Evolutionary conservation across 2,888 invertebrate genomes (phyloP).

Genomic region (Rhagonycha lutea): DNA sequence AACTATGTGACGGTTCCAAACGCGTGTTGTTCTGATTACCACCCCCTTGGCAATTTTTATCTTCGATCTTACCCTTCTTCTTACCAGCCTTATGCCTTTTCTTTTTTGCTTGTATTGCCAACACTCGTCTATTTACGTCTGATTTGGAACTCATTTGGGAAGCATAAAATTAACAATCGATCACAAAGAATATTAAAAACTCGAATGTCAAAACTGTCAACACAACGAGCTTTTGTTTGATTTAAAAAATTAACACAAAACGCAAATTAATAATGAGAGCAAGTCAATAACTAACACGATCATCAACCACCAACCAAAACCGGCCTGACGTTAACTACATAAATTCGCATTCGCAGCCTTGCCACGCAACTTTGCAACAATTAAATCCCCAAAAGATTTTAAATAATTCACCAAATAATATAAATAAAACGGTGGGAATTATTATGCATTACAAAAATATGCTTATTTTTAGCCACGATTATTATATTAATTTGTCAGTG

Average conservation of each 20-base stretch:
- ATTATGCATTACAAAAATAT: neutral
- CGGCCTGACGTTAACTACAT: neutral
- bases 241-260: neutral
- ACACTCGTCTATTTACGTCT: conserved; percentile 88
- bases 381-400: neutral
- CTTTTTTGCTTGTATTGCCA: conserved; percentile 91
- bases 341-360: neutral
- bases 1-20: conserved; percentile 76
- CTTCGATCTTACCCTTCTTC: conserved; percentile 77
- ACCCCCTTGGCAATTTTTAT: conserved; percentile 58
- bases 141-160: conserved; percentile 80
- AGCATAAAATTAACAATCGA: conserved; percentile 23
- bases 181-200: conserved; percentile 21
- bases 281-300: neutral
- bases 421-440: neutral
- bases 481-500: neutral
- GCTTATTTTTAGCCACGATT: neutral
- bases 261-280: neutral
- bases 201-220: conserved; percentile 25
- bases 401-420: neutral
- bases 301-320: conserved; percentile 1
- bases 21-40: conserved; percentile 57
- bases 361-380: neutral
- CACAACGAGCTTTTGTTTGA: conserved; percentile 28
- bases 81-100: conserved; percentile 87